Evolutionary conservation across 2,888 invertebrate species (phyloP), one percentile per base, ranked within the genome.

Genomic region (Teleogryllus oceanicus): DNA sequence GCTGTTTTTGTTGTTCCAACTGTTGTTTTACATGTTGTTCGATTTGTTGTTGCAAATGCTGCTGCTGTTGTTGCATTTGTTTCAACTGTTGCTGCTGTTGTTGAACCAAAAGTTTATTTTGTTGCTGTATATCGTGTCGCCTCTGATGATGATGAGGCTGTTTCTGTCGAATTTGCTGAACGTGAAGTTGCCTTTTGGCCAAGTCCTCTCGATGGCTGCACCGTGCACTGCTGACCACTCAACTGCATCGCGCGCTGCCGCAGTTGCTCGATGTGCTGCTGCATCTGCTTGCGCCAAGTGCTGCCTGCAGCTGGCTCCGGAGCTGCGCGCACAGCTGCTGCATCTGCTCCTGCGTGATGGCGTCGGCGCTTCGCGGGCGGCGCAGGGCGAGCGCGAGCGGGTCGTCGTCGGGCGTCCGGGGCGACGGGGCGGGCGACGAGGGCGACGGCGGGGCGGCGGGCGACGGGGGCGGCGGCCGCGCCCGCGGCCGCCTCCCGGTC

Each of bases 401-500:
- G 37, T 37, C 37, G 1, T 11, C 20, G 49, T 8, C 18, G 13
- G 49, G n/a, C 13, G 2, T 20, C 37, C 13, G 80, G 12, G 51
- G 50, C 18, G n/a, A 78, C 16, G 13, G 62, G 24, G 76, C 21
- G 37, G n/a, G 24, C 37, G 75, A 75, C 75, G 24, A 49, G n/a
- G 18, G 76, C 16, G 10, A 49, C 20, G n/a, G 4, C 21, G 13
- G n/a, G 50, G 77, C 21, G n/a, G 24, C 16, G 12, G 13, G 62
- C 24, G 77, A 62, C 18, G 49, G 49, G 2, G 78, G 37, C 37
- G 37, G 5, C 37, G 37, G 5, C 37, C n/a, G 49, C 37, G 3
- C 78, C 75, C 78, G n/a, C 50, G 18, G 49, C 37, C 4, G 79
- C 75, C 18, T 76, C 50, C 24, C 81, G 83, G 79, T 20, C 20